These are phyloP conservation scores for Caprella mutica DNA, from an alignment of 2,888 invertebrate species.

Conservation along the genomic window DNA sequence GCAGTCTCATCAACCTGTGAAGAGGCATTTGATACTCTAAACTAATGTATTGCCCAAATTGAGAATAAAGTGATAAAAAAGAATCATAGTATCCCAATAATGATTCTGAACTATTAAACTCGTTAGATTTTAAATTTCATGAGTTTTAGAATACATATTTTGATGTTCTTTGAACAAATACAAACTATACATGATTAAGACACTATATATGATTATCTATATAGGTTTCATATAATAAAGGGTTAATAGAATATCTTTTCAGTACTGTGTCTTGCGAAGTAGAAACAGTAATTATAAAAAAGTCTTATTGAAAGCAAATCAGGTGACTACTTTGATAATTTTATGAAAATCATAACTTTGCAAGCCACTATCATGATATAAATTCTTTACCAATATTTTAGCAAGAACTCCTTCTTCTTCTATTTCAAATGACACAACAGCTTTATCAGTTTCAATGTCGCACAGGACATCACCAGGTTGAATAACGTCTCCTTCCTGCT, in stretches of 20 bases:
- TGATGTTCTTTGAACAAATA: no score
- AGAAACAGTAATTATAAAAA: no score
- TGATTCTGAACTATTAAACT: not conserved
- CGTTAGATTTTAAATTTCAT: not conserved
- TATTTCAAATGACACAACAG: slow-evolving; percentile 49
- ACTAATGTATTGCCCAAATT: not conserved
- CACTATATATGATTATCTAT: no score
- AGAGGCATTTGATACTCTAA: slow-evolving; percentile 1
- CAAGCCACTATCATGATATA: no score
- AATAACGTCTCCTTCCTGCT: slow-evolving; percentile 48
- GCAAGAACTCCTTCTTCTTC: slow-evolving; percentile 53
- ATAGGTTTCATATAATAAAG: no score
- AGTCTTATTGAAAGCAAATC: no score
- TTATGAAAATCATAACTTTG: no score
- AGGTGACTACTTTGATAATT: no score
- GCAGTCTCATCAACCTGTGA: slow-evolving; percentile 46
- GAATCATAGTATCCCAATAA: not conserved
- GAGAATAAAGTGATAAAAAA: not conserved
- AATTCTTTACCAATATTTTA: slow-evolving; percentile 50
- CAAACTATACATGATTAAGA: no score
- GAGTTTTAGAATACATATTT: no score
- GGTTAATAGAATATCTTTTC: no score
- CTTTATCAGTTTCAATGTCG: slow-evolving; percentile 56
- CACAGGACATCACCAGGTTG: slow-evolving; percentile 51
- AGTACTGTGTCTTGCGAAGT: no score